These are phyloP conservation scores for Meles meles DNA, from an alignment of 2,113 vertebrate species.

Conservation along the genomic window DNA sequence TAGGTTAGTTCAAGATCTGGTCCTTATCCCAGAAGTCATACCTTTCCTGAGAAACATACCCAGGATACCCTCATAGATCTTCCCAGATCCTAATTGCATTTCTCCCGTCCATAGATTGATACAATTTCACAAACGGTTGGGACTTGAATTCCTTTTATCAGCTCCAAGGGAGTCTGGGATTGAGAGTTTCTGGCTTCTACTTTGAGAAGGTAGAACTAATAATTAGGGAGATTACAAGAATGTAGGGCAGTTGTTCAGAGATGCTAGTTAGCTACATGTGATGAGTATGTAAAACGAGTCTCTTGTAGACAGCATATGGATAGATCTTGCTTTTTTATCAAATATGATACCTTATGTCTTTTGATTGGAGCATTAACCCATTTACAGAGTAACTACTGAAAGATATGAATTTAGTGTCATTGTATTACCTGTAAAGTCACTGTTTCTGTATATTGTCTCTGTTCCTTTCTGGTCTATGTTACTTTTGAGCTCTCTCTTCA, in stretches of 20 bases:
- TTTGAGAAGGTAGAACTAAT: background rate
- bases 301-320: too few relatives aligned
- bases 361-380: too few relatives aligned
- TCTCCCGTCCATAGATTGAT: background rate
- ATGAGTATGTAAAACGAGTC: too few relatives aligned
- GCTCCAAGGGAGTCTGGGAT: background rate
- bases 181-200: background rate
- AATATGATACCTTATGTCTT: too few relatives aligned
- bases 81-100: background rate
- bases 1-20: background rate
- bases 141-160: background rate
- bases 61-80: rapidly evolving
- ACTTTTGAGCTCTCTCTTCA: too few relatives aligned
- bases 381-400: too few relatives aligned
- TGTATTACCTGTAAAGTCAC: too few relatives aligned
- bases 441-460: too few relatives aligned
- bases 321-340: too few relatives aligned
- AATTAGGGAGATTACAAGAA: background rate
- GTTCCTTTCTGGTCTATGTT: too few relatives aligned
- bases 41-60: background rate
- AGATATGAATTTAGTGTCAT: too few relatives aligned
- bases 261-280: too few relatives aligned
- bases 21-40: background rate
- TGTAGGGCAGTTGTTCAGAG: background rate
- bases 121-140: background rate